Evolutionary conservation across 1,140 invertebrate genomes (phyloP).

Genomic region (Papilio machaon): DNA sequence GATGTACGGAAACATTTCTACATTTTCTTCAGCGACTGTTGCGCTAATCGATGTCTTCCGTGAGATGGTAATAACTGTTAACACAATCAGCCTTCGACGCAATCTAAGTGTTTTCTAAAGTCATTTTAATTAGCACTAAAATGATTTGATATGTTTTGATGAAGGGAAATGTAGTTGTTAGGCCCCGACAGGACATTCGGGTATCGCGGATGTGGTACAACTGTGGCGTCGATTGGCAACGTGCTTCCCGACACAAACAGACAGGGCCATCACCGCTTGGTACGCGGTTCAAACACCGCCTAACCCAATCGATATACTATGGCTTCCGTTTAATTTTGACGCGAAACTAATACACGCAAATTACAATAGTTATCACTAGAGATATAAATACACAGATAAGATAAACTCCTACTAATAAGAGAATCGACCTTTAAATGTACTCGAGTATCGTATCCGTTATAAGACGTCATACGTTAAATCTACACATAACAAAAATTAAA

Average conservation of each 20-base stretch:
- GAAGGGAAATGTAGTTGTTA: conserved; percentile 29
- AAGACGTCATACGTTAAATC: background rate
- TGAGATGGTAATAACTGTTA: background rate
- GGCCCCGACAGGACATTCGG: conserved; percentile 54
- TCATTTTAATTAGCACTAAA: conserved; percentile 19
- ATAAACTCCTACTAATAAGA: conserved; percentile 10
- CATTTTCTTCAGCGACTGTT: conserved; percentile 48
- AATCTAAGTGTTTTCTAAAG: conserved; percentile 45
- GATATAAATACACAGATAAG: conserved; percentile 9
- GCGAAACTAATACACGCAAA: conserved; percentile 41
- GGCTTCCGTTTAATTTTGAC: conserved; percentile 53
- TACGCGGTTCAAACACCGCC: conserved; percentile 64
- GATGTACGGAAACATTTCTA: conserved; percentile 77
- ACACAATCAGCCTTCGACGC: background rate
- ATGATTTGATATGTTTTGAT: conserved; percentile 1
- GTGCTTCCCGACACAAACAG: conserved; percentile 75
- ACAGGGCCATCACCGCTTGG: conserved; percentile 75
- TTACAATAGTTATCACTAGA: background rate
- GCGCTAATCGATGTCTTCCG: conserved; percentile 15
- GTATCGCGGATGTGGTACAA: conserved; percentile 59
- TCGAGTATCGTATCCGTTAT: background rate
- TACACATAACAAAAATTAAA: background rate
- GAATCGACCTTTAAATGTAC: conserved; percentile 5
- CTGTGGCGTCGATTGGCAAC: conserved; percentile 75
- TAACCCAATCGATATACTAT: conserved; percentile 67